Percentiles rank a stretch among this genome's conserved stretches.
Conservation (phyloP, 2,113 vertebrate genomes). For the Periophthalmus modestus region DNA sequence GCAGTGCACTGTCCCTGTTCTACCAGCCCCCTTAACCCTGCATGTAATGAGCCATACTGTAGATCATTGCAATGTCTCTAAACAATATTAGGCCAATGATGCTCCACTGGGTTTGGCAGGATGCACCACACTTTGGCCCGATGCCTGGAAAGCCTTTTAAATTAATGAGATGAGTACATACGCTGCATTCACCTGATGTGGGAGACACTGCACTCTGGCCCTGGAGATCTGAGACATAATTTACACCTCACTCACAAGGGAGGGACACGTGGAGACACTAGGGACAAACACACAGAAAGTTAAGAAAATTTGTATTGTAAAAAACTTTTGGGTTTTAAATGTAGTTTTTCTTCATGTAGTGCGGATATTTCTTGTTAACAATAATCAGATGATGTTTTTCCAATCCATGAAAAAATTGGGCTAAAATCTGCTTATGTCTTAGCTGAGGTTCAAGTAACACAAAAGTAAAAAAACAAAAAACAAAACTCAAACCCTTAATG, state of each 20-base stretch:
- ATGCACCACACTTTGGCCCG: constrained; percentile 31
- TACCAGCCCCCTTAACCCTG: constrained; percentile 41
- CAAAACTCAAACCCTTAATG: too few relatives aligned
- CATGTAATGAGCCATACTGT: constrained; percentile 46
- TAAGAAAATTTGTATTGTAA: not conserved
- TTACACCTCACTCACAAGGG: not conserved
- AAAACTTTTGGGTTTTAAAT: too few relatives aligned
- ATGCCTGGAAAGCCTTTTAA: constrained; percentile 57
- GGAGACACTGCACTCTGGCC: not conserved
- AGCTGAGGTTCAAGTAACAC: too few relatives aligned
- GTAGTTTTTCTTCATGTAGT: too few relatives aligned
- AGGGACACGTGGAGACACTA: not conserved
- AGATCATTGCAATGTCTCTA: constrained; percentile 47
- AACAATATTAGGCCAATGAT: constrained; percentile 44
- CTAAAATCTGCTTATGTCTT: too few relatives aligned
- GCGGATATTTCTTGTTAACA: too few relatives aligned
- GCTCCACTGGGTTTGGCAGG: constrained; percentile 33
- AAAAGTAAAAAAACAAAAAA: too few relatives aligned
- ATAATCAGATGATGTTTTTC: too few relatives aligned
- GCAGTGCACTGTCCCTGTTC: constrained; percentile 22
- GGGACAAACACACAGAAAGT: not conserved
- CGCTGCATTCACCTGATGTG: constrained; percentile 34
- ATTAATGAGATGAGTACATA: constrained; percentile 54
- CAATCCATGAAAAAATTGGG: too few relatives aligned
- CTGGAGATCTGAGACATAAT: not conserved